Base-by-base conservation (phyloP, 2,113 vertebrate genomes). In the Nannobrachium achirus region DNA sequence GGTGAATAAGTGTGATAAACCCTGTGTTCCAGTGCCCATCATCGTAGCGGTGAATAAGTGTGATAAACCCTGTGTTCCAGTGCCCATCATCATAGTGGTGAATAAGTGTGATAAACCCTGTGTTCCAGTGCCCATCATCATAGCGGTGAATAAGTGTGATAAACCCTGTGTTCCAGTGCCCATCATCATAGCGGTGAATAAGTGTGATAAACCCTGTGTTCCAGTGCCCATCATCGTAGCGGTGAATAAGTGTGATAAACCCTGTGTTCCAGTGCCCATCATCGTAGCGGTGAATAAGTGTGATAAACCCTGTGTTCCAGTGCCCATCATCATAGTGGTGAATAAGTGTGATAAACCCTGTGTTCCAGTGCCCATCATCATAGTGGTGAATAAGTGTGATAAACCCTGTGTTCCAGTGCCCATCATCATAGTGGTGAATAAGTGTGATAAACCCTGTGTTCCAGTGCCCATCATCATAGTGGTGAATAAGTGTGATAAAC, bases 361-460 rank as follows among this genome's bases (percentile, higher is more conserved):
- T n/a, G 40, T 46, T 60, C 52, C 80, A 98, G 98, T 99, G 66
- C 98, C 98, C 1, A 74, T 99, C 44, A 93, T 99, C 8, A 91
- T 99, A 8, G 97, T 95, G 33, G 93, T 99, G 77, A 99, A 98
- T 80, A 99, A 99, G 82, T 99, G 98, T 57, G 97, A 99, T 79
- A 97, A 95, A 73, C 83, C 86, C 60, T n/a, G n/a, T n/a, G n/a
- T n/a, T n/a, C n/a, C 25, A 33, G 25, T 33, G 25, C 25, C 25
- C 25, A 33, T 33, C n/a, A n/a, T n/a, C n/a, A n/a, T n/a, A n/a
- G n/a, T n/a, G n/a, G n/a, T n/a, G n/a, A n/a, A n/a, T n/a, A n/a
- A n/a, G n/a, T n/a, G n/a, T n/a, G n/a, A n/a, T n/a, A n/a, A n/a
- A n/a, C n/a, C n/a, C n/a, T n/a, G n/a, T n/a, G 40, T 46, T 60